These are phyloP conservation scores for Pyrocephalus nanus DNA, from an alignment of 2,797 vertebrate species.

Conservation along the genomic window DNA sequence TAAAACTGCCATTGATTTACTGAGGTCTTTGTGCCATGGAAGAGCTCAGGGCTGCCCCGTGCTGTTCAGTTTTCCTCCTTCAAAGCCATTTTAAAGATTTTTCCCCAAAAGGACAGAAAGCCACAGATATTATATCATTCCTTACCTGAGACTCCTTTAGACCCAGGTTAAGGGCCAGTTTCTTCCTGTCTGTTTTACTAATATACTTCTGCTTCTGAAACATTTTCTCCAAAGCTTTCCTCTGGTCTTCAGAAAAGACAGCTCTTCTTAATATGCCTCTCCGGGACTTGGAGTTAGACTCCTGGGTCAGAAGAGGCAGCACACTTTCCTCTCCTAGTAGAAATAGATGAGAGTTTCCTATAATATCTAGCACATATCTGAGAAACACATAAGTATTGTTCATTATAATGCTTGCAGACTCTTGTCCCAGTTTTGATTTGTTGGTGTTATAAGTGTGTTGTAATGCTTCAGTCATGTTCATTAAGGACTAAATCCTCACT, in stretches of 20 bases:
- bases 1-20: neutral
- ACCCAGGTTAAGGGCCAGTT: slow-evolving; percentile 88
- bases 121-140: neutral
- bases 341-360: neutral
- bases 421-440: slow-evolving; percentile 1
- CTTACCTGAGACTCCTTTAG: slow-evolving; percentile 97
- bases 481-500: slow-evolving; percentile 12
- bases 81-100: slow-evolving; percentile 4
- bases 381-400: slow-evolving; percentile 5
- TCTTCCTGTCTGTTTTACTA: slow-evolving; percentile 95
- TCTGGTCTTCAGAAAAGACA: slow-evolving; percentile 96
- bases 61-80: neutral
- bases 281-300: slow-evolving; percentile 84
- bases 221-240: slow-evolving; percentile 93
- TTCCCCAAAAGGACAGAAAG: neutral
- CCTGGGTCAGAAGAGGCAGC: slow-evolving; percentile 83
- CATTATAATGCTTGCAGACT: neutral
- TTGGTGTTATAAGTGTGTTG: neutral
- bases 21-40: neutral
- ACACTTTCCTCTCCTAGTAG: slow-evolving; percentile 73
- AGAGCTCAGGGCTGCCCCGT: neutral
- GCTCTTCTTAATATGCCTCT: slow-evolving; percentile 94
- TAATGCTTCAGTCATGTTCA: slow-evolving; percentile 3
- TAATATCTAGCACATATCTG: neutral
- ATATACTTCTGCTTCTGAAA: slow-evolving; percentile 98